Evolutionary conservation across 2,113 vertebrate genomes (phyloP).

Genomic region (Taurulus bubalis): DNA sequence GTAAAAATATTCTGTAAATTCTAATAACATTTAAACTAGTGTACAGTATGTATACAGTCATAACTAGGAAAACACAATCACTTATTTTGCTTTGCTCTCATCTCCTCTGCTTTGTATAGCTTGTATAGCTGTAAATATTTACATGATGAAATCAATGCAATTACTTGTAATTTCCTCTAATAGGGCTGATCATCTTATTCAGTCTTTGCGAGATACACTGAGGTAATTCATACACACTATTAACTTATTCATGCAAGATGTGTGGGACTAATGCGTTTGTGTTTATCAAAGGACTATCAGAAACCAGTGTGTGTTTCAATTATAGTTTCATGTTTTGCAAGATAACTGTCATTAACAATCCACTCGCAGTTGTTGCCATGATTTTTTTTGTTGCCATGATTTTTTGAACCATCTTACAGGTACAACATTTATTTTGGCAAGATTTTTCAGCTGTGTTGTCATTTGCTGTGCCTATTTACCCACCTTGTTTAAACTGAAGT

Average conservation of each 20-base stretch:
- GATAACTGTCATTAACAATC: slow-evolving; percentile 10
- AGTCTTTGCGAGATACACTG: slow-evolving; percentile 17
- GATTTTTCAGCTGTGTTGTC: slow-evolving; percentile 15
- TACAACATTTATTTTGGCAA: slow-evolving; percentile 1
- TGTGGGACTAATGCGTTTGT: slow-evolving; percentile 5
- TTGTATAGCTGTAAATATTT: slow-evolving; percentile 68
- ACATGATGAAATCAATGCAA: slow-evolving; percentile 28
- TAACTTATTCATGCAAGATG: slow-evolving; percentile 23
- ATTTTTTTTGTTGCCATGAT: too few species aligned
- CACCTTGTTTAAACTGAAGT: slow-evolving; percentile 10
- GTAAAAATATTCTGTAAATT: slow-evolving; percentile 26
- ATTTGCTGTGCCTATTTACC: slow-evolving; percentile 45
- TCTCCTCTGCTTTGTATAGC: slow-evolving; percentile 26
- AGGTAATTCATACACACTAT: slow-evolving; percentile 23
- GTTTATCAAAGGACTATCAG: background rate
- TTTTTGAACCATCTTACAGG: slow-evolving; percentile 3
- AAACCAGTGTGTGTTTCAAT: slow-evolving; percentile 1
- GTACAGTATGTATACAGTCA: slow-evolving; percentile 24
- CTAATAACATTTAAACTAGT: slow-evolving; percentile 3
- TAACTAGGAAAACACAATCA: slow-evolving; percentile 7
- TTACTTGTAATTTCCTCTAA: slow-evolving; percentile 16
- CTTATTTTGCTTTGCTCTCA: slow-evolving; percentile 16
- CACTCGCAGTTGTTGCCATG: slow-evolving; percentile 20
- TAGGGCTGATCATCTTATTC: slow-evolving; percentile 27
- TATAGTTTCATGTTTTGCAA: background rate